phyloP scores from a whole-genome alignment of 1,140 invertebrate species.

The Lepidurus arcticus region DNA sequence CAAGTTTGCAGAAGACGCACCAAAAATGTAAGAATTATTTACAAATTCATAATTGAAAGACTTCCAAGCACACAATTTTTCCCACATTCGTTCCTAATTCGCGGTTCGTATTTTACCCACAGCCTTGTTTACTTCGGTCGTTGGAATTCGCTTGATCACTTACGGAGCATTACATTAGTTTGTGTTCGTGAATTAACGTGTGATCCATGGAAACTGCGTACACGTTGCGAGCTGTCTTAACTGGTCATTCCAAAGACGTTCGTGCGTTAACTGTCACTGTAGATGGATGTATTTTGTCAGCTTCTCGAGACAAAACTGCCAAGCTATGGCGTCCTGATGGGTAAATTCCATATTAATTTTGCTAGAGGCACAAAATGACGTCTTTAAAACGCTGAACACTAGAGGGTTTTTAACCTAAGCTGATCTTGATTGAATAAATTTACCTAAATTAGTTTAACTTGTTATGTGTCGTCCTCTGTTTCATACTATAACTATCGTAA shows the following conservation, averaged over 20 bases:
- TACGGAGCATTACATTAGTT: not conserved
- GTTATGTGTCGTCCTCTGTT: too few species aligned
- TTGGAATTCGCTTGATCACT: not conserved
- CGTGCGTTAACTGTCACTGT: conserved; percentile 60
- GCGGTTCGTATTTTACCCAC: not conserved
- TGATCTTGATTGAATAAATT: too few species aligned
- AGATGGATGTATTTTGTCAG: conserved; percentile 69
- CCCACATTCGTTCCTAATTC: not conserved
- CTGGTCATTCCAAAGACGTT: conserved; percentile 78
- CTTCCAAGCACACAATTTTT: not conserved
- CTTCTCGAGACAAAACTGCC: conserved; percentile 76
- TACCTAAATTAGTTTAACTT: too few species aligned
- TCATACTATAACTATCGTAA: too few species aligned
- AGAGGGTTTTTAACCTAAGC: too few species aligned
- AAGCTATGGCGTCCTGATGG: conserved; percentile 73
- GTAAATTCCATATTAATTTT: conserved; percentile 50
- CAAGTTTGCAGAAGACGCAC: not conserved
- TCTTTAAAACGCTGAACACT: too few species aligned
- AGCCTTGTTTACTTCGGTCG: not conserved
- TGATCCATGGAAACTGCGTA: conserved; percentile 44
- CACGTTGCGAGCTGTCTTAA: conserved; percentile 67
- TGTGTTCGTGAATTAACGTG: not conserved
- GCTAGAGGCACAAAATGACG: too few species aligned
- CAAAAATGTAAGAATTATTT: not conserved
- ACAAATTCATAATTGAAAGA: not conserved